Base-by-base conservation (phyloP, 2,113 vertebrate genomes). In the Oxygymnocypris stewartii region DNA sequence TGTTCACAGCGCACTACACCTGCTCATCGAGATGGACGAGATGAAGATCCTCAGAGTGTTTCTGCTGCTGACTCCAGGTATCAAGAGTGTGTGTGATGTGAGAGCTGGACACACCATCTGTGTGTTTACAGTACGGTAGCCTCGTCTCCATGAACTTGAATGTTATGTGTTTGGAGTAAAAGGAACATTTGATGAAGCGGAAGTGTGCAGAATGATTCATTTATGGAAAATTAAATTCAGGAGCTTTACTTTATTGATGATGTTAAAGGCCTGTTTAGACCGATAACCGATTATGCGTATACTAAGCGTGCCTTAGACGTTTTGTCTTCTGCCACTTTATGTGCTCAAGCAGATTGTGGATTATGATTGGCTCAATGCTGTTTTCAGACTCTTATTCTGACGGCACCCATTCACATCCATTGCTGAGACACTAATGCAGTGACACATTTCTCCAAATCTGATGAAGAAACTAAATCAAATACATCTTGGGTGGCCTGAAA, bases 61-160 rank as follows among this genome's bases (percentile, higher is more conserved):
- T 90, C 92, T 97, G 92, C 94, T 98, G 74, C 93, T 96, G 80
- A 95, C 92, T 91, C 94, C 96, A 94, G 96, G 97, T 98, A 97
- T 31, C 4, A 35, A 96, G 28, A 93, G 84, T 82, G 80, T 83
- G 76, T 85, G 6, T 0, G 83, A n/a, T 61, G 0, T 90, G 90
- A 84, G 44, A 78, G 28, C 61, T 78, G 47, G 61, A 35, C 16
- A 35, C 28, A n/a, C 31, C 25, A 6, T 65, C 31, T 42, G 82
- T 47, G 81, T 49, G 61, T 51, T 35, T 69, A 6, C 20, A 59
- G 57, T n/a, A 20, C 18, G 4, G 16, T 47, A 6, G 8, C 40
- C 25, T 35, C 2, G 35, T 69, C 10, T 40, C 18, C 37, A 42
- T 10, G 20, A 74, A n/a, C 37, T 74, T n/a, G 1, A 42, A 3